Base-by-base conservation (phyloP, 2,888 invertebrate species). In the Apomyelois bistriatella region DNA sequence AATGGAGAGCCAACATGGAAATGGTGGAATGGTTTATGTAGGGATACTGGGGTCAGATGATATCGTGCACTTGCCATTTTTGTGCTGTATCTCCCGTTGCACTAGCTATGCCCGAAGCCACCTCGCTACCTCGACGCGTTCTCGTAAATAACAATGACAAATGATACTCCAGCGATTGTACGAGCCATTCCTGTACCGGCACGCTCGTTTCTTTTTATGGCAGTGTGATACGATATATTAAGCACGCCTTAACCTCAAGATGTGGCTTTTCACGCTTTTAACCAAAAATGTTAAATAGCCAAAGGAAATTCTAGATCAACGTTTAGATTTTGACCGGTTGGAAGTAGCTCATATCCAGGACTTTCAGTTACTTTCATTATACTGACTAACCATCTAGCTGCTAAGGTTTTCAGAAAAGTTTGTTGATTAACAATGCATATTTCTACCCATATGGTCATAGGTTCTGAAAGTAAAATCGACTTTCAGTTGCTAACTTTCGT, bases 41-140 rank as follows among this genome's bases (percentile, higher is more conserved):
- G 59, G 56, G 67, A 60, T 62, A 59, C 66, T 53, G 65, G 58
- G 79, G 79, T 78, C 79, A 76, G 63, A 53, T 53, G 79, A 81
- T 82, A 78, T 83, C 83, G 82, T 85, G 86, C 75, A 62, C 68
- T 65, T 63, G 74, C 81, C 78, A 82, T 85, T 84, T 82, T 76
- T 73, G 77, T 61, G 58, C 15, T 62, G 52, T 76, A 74, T 74
- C 74, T 70, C 79, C 80, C 76, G 78, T 78, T 78, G 77, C 66
- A 74, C 65, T 53, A 22, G 22, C 66, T 64, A 60, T 61, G 70
- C 72, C 72, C 65, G 56, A 58, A 55, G 68, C 70, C 56, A 58
- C 62, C 58, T 60, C 64, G 63, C 69, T 62, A 70, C 67, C 68
- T 68, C 66, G 72, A 74, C 72, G 54, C 58, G 58, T 63, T 58